Evolutionary conservation across 2,113 vertebrate species (phyloP).

Genomic region (Okapia johnstoni): DNA sequence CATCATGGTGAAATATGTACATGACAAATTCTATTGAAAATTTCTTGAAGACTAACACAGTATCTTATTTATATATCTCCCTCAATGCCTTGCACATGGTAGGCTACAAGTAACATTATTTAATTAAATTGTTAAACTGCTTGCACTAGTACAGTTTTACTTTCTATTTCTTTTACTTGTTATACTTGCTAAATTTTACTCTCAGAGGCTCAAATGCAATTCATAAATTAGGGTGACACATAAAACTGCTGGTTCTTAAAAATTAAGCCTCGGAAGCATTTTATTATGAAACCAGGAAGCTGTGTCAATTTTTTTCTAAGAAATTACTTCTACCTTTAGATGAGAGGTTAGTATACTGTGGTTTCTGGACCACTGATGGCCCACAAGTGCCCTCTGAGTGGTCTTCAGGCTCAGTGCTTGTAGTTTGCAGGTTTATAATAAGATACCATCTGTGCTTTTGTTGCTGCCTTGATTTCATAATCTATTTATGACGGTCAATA

Average conservation of each 20-base stretch:
- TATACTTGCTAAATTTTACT: neutral
- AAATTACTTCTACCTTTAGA: slow-evolving; percentile 27
- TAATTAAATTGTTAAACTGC: neutral
- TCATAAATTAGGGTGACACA: neutral
- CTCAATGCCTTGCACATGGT: neutral
- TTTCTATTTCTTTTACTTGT: slow-evolving; percentile 10
- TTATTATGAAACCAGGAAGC: slow-evolving; percentile 24
- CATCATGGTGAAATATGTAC: neutral
- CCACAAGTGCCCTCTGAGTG: neutral
- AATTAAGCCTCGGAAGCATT: slow-evolving; percentile 13
- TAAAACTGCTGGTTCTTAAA: slow-evolving; percentile 12
- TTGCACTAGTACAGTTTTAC: neutral
- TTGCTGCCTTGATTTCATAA: slow-evolving; percentile 32
- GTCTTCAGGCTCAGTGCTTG: neutral
- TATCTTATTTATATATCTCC: neutral
- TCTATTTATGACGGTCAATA: slow-evolving; percentile 51
- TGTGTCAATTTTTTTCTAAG: neutral
- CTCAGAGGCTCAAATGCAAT: neutral
- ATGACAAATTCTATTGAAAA: neutral
- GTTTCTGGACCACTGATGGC: neutral
- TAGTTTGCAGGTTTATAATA: neutral
- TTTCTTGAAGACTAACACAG: neutral
- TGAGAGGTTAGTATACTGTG: neutral
- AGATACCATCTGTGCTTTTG: slow-evolving; percentile 51
- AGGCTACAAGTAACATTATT: neutral